These are phyloP conservation scores for Onychorhynchus coronatus DNA, from an alignment of 2,113 vertebrate species.

Conservation along the genomic window DNA sequence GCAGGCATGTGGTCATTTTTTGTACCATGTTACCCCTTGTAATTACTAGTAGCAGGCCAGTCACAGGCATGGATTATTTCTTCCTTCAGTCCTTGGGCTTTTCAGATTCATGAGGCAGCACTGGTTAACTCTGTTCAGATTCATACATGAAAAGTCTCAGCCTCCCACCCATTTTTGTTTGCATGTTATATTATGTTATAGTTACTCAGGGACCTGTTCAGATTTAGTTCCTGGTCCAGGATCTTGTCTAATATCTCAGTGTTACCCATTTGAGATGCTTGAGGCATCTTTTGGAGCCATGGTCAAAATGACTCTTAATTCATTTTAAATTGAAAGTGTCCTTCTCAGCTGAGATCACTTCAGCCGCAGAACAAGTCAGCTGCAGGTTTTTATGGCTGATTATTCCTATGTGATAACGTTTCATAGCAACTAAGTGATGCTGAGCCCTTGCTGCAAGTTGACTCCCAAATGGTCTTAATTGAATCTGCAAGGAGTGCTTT, in stretches of 20 bases:
- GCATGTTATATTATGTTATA: not conserved
- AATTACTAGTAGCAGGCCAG: not conserved
- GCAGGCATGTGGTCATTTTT: not conserved
- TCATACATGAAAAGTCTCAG: not conserved
- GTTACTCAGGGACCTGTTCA: not conserved
- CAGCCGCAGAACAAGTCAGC: not conserved
- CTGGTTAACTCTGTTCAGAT: not conserved
- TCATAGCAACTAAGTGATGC: constrained; percentile 17
- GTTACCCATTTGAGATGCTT: not conserved
- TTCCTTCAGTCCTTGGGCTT: not conserved
- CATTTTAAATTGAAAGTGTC: not conserved
- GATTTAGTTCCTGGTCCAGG: not conserved
- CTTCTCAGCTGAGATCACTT: not conserved
- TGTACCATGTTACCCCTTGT: not conserved
- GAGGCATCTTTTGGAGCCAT: not conserved
- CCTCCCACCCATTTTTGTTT: not conserved
- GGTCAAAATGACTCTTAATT: not conserved
- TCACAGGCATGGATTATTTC: not conserved
- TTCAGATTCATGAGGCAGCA: not conserved
- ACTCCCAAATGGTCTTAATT: not conserved
- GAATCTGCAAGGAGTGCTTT: not conserved
- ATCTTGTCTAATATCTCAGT: not conserved
- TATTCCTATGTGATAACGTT: not conserved
- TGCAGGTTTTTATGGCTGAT: not conserved
- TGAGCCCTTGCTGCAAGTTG: not conserved